phyloP scores from a whole-genome alignment of 2,797 vertebrate genomes.

The Semaprochilodus insignis region DNA sequence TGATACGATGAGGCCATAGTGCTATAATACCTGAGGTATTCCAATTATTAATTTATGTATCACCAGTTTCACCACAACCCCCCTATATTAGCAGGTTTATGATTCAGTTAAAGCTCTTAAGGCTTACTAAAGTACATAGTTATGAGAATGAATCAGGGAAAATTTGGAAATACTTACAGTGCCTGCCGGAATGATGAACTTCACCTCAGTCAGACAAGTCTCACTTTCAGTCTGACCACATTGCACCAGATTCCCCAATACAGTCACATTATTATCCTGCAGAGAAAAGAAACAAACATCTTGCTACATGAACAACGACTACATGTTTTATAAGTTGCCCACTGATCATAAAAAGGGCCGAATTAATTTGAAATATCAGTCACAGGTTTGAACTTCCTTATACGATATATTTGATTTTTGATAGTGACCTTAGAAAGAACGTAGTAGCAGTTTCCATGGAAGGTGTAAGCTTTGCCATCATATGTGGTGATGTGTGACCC shows the following conservation, averaged over 20 bases:
- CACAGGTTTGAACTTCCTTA: background rate
- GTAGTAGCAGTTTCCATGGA: constrained; percentile 88
- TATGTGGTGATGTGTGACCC: constrained; percentile 86
- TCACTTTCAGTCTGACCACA: constrained; percentile 75
- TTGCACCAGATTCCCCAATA: constrained; percentile 79
- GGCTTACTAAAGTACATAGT: too few species aligned
- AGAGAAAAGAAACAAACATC: background rate
- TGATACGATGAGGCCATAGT: too few species aligned
- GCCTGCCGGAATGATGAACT: constrained; percentile 58
- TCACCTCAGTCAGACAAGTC: constrained; percentile 79
- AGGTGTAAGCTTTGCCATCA: constrained; percentile 82
- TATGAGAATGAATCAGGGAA: too few species aligned
- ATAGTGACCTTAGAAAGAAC: constrained; percentile 81
- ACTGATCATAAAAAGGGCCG: background rate
- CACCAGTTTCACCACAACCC: too few species aligned
- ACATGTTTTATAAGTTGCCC: background rate
- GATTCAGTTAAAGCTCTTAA: too few species aligned
- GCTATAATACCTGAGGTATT: too few species aligned
- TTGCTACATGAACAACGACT: too few species aligned
- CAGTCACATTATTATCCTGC: constrained; percentile 66
- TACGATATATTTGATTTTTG: background rate
- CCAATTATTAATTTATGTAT: too few species aligned
- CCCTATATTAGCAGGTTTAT: too few species aligned
- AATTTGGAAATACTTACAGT: constrained; percentile 59
- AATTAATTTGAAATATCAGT: background rate